Evolutionary conservation across 1,140 invertebrate genomes (phyloP).

Genomic region (Leptopilina boulardi): DNA sequence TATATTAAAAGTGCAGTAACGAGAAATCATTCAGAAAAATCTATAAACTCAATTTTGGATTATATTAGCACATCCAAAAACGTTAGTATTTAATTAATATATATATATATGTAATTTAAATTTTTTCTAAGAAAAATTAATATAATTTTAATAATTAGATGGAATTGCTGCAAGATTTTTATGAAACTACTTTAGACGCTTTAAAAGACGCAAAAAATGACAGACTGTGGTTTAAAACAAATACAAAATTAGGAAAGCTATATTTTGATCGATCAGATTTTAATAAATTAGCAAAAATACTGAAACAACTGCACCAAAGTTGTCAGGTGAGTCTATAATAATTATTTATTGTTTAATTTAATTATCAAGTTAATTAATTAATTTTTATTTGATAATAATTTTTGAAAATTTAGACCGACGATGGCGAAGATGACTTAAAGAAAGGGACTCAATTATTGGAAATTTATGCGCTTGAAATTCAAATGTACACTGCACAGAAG

Average conservation of each 20-base stretch:
- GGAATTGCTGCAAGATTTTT: conserved; percentile 99
- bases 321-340: conserved; percentile 85
- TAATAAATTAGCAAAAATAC: conserved; percentile 95
- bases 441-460: conserved; percentile 99
- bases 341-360: background rate
- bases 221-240: conserved; percentile 99
- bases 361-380: background rate
- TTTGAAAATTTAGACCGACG: conserved; percentile 86
- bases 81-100: conserved; percentile 79
- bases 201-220: conserved; percentile 99
- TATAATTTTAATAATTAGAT: conserved; percentile 81
- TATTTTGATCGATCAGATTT: conserved; percentile 98
- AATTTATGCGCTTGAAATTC: conserved; percentile 99
- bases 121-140: background rate
- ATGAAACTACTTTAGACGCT: conserved; percentile 98
- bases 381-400: no score
- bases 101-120: conserved; percentile 18
- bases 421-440: conserved; percentile 99
- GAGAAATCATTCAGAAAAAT: conserved; percentile 99
- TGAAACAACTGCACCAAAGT: conserved; percentile 97
- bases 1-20: conserved; percentile 99
- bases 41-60: conserved; percentile 99
- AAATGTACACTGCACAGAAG: conserved; percentile 99
- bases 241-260: conserved; percentile 98
- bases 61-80: conserved; percentile 99